phyloP scores from a whole-genome alignment of 2,888 invertebrate species.

The Phyllotreta striolata region DNA sequence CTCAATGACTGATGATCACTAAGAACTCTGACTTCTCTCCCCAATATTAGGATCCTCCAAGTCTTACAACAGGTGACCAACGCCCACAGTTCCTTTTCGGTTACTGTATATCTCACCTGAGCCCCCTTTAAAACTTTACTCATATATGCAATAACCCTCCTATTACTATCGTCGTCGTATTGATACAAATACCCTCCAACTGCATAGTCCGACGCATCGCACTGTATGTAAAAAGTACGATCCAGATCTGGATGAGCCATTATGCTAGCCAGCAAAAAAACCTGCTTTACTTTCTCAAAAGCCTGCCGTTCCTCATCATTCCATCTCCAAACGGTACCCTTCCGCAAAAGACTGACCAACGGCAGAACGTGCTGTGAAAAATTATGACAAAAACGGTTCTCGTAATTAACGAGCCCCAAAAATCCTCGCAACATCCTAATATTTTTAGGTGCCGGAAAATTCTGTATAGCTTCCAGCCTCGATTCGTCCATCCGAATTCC shows the following conservation, averaged over 20 bases:
- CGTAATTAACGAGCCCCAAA: slow-evolving; percentile 22
- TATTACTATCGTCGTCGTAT: background rate
- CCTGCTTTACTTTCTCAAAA: slow-evolving; percentile 20
- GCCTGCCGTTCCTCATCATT: background rate
- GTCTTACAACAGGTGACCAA: too few relatives aligned
- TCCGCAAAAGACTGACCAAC: slow-evolving; percentile 11
- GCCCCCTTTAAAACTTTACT: too few relatives aligned
- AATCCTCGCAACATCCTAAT: slow-evolving; percentile 16
- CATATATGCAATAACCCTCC: too few relatives aligned
- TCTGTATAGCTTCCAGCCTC: slow-evolving; percentile 12
- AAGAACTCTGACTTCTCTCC: too few relatives aligned
- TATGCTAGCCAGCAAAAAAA: slow-evolving; percentile 7
- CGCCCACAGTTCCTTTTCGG: too few relatives aligned
- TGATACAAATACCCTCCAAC: slow-evolving; percentile 29
- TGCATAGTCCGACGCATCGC: slow-evolving; percentile 24
- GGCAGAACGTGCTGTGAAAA: background rate
- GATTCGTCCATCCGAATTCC: slow-evolving; percentile 23
- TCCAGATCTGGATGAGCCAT: slow-evolving; percentile 17
- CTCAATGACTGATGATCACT: too few relatives aligned
- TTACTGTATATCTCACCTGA: too few relatives aligned
- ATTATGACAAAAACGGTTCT: slow-evolving; percentile 1
- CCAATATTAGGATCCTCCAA: too few relatives aligned
- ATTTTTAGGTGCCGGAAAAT: slow-evolving; percentile 27
- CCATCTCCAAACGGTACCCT: slow-evolving; percentile 21
- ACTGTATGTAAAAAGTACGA: slow-evolving; percentile 18